Evolutionary conservation across 2,113 vertebrate genomes (phyloP).

Genomic region (Podarcis raffonei): DNA sequence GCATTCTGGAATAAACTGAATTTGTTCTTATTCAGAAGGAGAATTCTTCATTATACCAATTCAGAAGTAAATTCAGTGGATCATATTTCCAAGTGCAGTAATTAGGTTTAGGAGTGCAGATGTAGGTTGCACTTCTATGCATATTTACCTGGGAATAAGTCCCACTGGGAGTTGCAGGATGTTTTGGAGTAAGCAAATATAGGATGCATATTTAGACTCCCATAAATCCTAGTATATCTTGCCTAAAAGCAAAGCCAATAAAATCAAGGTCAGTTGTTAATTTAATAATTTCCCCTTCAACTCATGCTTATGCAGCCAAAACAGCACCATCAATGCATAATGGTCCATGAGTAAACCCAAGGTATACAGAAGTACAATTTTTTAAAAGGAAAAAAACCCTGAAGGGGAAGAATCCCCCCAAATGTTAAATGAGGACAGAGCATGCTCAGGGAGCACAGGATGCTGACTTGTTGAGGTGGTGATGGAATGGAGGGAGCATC

Average conservation of each 20-base stretch:
- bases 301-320: background rate
- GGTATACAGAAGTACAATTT: background rate
- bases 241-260: background rate
- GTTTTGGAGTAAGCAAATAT: background rate
- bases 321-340: background rate
- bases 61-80: background rate
- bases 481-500: background rate
- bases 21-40: background rate
- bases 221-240: background rate
- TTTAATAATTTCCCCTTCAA: background rate
- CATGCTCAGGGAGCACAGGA: background rate
- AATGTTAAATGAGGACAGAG: background rate
- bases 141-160: background rate
- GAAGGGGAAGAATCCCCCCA: background rate
- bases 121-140: background rate
- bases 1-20: background rate
- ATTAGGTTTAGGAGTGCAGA: background rate
- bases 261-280: background rate
- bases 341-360: background rate
- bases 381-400: background rate
- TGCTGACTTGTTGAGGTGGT: background rate
- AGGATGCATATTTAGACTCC: background rate
- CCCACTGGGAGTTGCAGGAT: background rate
- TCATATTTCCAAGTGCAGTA: background rate
- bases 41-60: background rate